Percentiles rank a stretch among this genome's conserved stretches.
Conservation (phyloP, 2,888 invertebrate genomes). For the Frankliniella intonsa region DNA sequence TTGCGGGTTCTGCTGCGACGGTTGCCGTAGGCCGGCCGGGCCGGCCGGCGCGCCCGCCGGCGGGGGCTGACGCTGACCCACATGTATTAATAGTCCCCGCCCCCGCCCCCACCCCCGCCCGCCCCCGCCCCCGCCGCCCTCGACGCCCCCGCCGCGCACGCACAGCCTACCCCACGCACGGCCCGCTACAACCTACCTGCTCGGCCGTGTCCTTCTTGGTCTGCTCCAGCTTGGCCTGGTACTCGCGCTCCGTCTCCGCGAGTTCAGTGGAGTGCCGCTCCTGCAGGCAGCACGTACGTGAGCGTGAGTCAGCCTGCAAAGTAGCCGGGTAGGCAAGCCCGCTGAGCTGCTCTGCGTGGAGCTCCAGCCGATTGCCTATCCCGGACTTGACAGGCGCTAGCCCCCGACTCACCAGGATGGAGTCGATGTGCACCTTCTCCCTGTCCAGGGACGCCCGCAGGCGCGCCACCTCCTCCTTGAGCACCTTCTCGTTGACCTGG, state of each 20-base stretch:
- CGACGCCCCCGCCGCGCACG: neutral
- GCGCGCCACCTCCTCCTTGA: conserved; percentile 47
- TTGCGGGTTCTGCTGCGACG: too few relatives aligned
- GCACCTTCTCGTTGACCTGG: conserved; percentile 44
- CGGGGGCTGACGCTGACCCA: neutral
- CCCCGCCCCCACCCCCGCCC: neutral
- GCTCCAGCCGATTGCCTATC: neutral
- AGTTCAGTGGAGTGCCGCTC: neutral
- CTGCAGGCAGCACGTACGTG: neutral
- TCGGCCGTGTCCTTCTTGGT: neutral
- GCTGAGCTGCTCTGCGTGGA: neutral
- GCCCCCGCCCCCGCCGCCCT: neutral
- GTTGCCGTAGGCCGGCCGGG: too few relatives aligned
- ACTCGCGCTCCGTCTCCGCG: neutral
- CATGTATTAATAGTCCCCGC: neutral
- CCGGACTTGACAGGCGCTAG: neutral
- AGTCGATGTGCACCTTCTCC: conserved; percentile 48
- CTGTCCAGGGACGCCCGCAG: conserved; percentile 52
- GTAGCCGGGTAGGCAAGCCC: neutral
- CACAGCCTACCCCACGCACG: neutral
- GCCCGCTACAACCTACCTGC: neutral
- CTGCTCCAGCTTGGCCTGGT: conserved; percentile 3
- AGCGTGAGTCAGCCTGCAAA: neutral
- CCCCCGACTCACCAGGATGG: conserved; percentile 43
- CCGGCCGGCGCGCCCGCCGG: too few relatives aligned